phyloP scores from a whole-genome alignment of 2,797 vertebrate genomes.

The Tolypeutes matacus region DNA sequence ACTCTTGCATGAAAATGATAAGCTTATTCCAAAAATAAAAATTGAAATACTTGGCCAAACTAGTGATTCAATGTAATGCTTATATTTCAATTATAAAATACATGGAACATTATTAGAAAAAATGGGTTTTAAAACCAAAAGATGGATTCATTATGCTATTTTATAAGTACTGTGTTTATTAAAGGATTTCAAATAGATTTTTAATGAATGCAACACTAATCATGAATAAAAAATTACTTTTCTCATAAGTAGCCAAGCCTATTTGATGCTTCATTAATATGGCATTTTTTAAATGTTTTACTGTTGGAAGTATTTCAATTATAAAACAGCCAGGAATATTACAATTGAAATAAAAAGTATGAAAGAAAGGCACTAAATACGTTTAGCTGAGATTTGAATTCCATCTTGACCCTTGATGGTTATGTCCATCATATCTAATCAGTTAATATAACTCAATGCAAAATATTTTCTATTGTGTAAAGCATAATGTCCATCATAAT shows the following conservation, averaged over 20 bases:
- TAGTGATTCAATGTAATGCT: neutral
- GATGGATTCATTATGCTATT: neutral
- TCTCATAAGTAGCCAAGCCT: neutral
- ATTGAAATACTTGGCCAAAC: conserved; percentile 24
- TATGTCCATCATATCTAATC: neutral
- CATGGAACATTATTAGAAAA: neutral
- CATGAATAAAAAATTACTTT: conserved; percentile 26
- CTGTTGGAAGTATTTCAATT: conserved; percentile 23
- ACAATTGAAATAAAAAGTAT: neutral
- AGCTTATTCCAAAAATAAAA: conserved; percentile 33
- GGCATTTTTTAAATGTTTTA: neutral
- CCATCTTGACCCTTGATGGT: neutral
- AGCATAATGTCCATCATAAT: neutral
- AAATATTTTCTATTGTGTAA: conserved; percentile 16
- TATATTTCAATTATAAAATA: conserved; percentile 51
- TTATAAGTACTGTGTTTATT: conserved; percentile 20
- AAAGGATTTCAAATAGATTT: conserved; percentile 21
- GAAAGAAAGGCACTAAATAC: neutral
- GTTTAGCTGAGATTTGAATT: neutral
- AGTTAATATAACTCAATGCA: neutral
- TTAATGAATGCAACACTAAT: neutral
- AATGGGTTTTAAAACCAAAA: conserved; percentile 11
- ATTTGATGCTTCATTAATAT: conserved; percentile 17
- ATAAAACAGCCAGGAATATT: neutral
- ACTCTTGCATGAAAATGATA: conserved; percentile 36